Conservation (phyloP, 2,888 invertebrate species). For the Gerosis bhagava region DNA sequence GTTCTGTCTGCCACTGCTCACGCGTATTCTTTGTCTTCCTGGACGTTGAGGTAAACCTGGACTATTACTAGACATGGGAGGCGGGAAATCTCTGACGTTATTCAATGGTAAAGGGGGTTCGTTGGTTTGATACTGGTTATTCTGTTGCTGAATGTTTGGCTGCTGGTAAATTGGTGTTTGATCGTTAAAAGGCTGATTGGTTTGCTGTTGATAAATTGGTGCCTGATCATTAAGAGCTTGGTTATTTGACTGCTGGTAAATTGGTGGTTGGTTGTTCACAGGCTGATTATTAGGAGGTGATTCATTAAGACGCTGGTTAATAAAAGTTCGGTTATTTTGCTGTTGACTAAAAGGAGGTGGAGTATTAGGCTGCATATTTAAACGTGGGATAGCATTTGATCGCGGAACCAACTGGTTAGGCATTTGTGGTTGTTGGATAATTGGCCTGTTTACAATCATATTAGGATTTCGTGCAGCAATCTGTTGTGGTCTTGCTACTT, state of each 20-base stretch:
- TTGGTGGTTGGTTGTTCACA: not conserved
- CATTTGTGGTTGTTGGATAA: conserved; percentile 6
- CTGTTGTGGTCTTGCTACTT: not conserved
- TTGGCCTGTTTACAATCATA: conserved; percentile 3
- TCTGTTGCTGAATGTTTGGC: conserved; percentile 5
- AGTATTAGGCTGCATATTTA: conserved; percentile 1
- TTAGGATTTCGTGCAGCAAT: conserved; percentile 3
- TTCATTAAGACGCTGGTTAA: conserved; percentile 1
- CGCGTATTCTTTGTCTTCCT: conserved; percentile 10
- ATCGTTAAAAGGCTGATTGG: too few species aligned
- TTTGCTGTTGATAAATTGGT: not conserved
- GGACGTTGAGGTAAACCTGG: not conserved
- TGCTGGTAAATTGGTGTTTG: too few species aligned
- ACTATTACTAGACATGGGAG: not conserved
- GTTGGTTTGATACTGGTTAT: not conserved
- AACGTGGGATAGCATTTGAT: conserved; percentile 6
- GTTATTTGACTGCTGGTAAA: conserved; percentile 2
- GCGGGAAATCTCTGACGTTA: not conserved
- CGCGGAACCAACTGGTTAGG: conserved; percentile 9
- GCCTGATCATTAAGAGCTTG: not conserved
- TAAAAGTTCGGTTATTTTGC: not conserved
- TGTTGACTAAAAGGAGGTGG: conserved; percentile 2
- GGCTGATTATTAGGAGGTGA: conserved; percentile 3
- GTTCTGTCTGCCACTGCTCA: not conserved
- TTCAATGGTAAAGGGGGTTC: not conserved